Conservation (phyloP, 2,797 vertebrate genomes). For the Rhabdophis nuchalis region DNA sequence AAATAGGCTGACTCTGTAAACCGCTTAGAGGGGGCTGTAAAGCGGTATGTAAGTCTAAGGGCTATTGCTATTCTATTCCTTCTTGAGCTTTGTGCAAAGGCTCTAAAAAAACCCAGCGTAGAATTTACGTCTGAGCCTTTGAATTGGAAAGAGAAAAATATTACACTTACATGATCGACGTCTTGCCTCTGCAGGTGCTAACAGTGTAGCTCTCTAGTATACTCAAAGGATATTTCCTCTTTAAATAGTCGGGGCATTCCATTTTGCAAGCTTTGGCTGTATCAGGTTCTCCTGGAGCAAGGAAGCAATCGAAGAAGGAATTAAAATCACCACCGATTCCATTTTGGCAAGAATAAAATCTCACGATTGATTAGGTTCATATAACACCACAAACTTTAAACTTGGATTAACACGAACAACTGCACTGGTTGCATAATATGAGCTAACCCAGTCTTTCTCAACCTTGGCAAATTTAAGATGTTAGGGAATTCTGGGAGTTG, state of each 20-base stretch:
- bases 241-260: accelerated
- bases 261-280: background rate
- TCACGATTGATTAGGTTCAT: background rate
- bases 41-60: background rate
- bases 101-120: background rate
- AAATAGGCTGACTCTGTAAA: background rate
- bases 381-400: background rate
- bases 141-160: background rate
- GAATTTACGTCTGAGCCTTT: no score
- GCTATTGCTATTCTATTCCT: background rate
- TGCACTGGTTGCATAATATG: background rate
- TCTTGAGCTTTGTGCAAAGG: background rate
- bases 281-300: background rate
- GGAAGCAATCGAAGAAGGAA: background rate
- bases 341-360: background rate
- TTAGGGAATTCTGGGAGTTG: background rate
- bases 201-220: background rate
- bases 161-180: background rate
- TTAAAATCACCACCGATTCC: background rate
- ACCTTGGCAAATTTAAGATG: background rate
- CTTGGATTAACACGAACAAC: background rate
- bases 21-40: background rate
- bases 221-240: accelerated
- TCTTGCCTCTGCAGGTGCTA: background rate
- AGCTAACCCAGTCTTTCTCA: background rate